Evolutionary conservation across 2,113 vertebrate genomes (phyloP).

Genomic region (Rhinolophus sinicus): DNA sequence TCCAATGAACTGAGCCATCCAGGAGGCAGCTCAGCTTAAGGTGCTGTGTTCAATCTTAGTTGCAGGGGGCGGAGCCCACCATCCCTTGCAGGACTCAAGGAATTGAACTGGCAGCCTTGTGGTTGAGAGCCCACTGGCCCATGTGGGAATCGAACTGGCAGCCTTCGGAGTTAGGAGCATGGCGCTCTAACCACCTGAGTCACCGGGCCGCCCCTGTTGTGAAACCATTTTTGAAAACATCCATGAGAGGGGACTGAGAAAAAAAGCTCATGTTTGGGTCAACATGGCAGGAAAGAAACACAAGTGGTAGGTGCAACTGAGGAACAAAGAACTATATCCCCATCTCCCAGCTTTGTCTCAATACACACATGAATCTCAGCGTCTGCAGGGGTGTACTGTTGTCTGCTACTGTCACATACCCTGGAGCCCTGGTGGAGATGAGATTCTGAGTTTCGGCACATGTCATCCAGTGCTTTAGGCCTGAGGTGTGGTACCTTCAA

Average conservation of each 20-base stretch:
- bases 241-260: background rate
- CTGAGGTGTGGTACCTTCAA: background rate
- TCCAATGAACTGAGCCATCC: too few species aligned
- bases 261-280: background rate
- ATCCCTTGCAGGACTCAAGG: too few species aligned
- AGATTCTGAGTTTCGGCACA: background rate
- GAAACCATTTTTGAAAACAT: background rate
- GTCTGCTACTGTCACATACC: background rate
- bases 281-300: background rate
- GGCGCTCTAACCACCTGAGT: too few species aligned
- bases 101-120: too few species aligned
- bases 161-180: too few species aligned
- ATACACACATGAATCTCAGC: background rate
- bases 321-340: background rate
- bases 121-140: too few species aligned
- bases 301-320: background rate
- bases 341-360: background rate
- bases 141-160: too few species aligned
- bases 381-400: background rate
- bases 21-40: too few species aligned
- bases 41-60: too few species aligned
- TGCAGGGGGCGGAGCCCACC: too few species aligned
- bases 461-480: background rate
- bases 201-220: too few species aligned
- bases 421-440: background rate